Percentiles rank a stretch among this genome's conserved stretches.
Conservation (phyloP, 2,113 vertebrate genomes). For the Nestor notabilis region DNA sequence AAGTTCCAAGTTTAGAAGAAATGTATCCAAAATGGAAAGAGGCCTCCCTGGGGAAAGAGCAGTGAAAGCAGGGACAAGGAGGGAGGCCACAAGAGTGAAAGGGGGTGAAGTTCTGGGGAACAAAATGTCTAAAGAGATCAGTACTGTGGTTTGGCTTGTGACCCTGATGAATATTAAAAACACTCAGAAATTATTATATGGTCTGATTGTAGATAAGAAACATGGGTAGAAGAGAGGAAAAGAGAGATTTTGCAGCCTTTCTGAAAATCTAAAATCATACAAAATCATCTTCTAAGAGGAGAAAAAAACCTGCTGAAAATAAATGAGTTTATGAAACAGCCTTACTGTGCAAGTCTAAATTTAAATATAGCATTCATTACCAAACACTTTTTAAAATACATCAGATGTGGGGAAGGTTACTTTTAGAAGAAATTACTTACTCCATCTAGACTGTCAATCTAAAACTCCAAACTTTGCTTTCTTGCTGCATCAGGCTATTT, state of each 20-base stretch:
- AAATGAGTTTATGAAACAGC: not conserved
- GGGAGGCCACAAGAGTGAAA: not conserved
- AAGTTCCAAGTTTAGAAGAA: not conserved
- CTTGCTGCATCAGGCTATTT: not conserved
- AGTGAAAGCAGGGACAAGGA: not conserved
- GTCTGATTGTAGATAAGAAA: not conserved
- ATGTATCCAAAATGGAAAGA: not conserved
- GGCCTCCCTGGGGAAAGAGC: not conserved
- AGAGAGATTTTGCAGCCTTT: not conserved
- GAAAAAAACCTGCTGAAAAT: not conserved
- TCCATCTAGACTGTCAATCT: not conserved
- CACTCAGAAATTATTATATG: not conserved
- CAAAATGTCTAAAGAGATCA: not conserved
- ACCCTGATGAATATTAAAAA: not conserved
- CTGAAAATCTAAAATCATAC: not conserved
- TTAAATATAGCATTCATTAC: not conserved
- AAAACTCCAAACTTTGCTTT: not conserved
- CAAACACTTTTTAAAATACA: not conserved
- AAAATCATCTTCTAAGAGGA: not conserved
- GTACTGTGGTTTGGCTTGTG: not conserved
- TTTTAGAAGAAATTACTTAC: not conserved
- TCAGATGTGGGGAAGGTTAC: not conserved
- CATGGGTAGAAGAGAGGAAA: not conserved
- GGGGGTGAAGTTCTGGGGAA: not conserved
- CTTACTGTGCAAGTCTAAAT: not conserved